Base-by-base conservation (phyloP, 1,140 invertebrate genomes). In the Aphaenogaster ashmeadi region DNA sequence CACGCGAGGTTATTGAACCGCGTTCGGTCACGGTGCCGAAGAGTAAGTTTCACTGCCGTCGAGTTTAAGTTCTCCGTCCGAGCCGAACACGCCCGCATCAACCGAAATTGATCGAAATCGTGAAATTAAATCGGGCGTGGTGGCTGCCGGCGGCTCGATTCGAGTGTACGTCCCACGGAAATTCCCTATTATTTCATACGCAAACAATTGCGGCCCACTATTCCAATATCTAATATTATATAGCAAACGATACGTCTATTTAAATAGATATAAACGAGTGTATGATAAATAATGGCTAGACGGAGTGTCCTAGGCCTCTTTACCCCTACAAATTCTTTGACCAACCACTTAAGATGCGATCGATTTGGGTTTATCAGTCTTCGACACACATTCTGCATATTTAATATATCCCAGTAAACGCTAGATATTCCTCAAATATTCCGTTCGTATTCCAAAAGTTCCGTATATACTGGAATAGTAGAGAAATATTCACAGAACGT, bases 1-100 rank as follows among this genome's bases (percentile, higher is more conserved):
- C 89, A 87, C 85, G 89, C 89, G 84, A 90, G 78, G 88, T 90
- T 86, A 77, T 90, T 81, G 89, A 90, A 89, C 89, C 58, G 54
- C 18, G 64, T 62, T 62, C 58, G 72, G 79, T 64, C 54, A 79
- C 56, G 18, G 50, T 60, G 44, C 74, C 47, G 21, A 21, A 27
- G 88, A 72, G 38, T 58, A 88, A 89, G 78, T 85, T 88, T 84
- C 56, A 56, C 60, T 58, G 54, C 72, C 71, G 33, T 60, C 52
- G 52, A 62, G 52, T 47, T 54, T 74, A 72, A 41, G 81, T 66
- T 77, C 72, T 56, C 54, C 50, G 41, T 56, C 21, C 54, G 52
- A n/a, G 38, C 44, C 79, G 67, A 44, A 47, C 41, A 50, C 79
- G 67, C 52, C 66, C 62, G 78, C 64, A 47, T 83, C 36, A 67